These are phyloP conservation scores for Oryctolagus cuniculus DNA, from an alignment of 2,113 vertebrate genomes.

Conservation along the genomic window DNA sequence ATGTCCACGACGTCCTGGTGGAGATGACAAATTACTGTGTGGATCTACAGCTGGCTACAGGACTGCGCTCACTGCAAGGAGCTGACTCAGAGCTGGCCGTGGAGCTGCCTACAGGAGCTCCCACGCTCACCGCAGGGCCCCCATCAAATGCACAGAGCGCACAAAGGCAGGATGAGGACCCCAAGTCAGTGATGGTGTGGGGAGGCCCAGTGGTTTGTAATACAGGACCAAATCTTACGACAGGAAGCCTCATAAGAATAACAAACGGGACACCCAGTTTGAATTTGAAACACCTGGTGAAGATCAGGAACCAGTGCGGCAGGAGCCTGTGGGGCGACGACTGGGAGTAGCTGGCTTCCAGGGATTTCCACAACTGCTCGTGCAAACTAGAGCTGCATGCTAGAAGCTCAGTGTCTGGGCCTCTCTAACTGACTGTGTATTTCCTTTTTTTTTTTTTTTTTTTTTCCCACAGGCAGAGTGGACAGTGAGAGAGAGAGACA, in stretches of 20 bases:
- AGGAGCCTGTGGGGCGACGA: rapidly evolving
- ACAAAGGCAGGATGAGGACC: neutral
- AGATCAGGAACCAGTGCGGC: neutral
- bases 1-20: rapidly evolving
- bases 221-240: neutral
- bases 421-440: neutral
- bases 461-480: too few species aligned
- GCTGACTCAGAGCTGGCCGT: neutral
- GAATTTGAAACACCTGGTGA: neutral
- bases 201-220: neutral
- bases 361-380: rapidly evolving
- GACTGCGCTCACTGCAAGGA: neutral
- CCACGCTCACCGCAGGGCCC: neutral
- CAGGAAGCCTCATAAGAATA: neutral
- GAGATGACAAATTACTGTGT: neutral
- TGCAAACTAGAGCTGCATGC: neutral
- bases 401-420: neutral
- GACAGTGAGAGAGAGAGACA: too few species aligned
- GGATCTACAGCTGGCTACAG: neutral
- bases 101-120: neutral
- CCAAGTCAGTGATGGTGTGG: neutral
- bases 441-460: too few species aligned
- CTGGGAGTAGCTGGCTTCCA: too few species aligned
- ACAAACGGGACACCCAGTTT: neutral
- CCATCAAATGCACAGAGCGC: too few species aligned